A percentile compares a stretch with the other conserved stretches of the same genome.
Evolutionary conservation across 2,113 vertebrate species (phyloP).

Genomic region (Alectura lathami): DNA sequence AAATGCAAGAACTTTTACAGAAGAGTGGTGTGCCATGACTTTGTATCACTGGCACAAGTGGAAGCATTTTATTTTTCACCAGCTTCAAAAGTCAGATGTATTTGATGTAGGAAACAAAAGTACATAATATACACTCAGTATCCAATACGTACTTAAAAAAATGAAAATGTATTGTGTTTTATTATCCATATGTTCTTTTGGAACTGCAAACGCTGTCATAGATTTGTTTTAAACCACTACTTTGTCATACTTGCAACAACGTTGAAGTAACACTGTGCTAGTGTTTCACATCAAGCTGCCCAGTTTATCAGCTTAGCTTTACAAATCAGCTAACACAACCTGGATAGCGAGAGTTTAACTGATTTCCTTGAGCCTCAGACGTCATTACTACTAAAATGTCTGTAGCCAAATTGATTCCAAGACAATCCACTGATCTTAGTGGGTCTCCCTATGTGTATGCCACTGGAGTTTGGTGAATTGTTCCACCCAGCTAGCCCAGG

Average conservation of each 20-base stretch:
- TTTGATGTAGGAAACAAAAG: background rate
- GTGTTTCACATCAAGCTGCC: background rate
- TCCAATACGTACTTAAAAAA: background rate
- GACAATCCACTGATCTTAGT: background rate
- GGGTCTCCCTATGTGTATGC: background rate
- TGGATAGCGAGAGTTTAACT: background rate
- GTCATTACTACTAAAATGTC: background rate
- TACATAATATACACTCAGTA: background rate
- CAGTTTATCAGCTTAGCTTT: background rate
- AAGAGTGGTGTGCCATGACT: background rate
- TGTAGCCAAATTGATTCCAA: background rate
- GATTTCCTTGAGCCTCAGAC: background rate
- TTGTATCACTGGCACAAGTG: background rate
- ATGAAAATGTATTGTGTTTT: background rate
- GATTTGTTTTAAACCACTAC: background rate
- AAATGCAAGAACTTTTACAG: background rate
- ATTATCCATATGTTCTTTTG: background rate
- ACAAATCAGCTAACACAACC: background rate
- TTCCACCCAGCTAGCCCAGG: background rate
- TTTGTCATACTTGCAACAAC: background rate
- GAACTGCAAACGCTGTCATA: background rate
- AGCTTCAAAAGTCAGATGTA: background rate
- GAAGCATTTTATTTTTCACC: background rate
- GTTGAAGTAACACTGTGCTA: background rate
- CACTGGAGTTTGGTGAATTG: background rate